These are phyloP conservation scores for Acronicta psi DNA, from an alignment of 2,888 invertebrate genomes.

Conservation along the genomic window DNA sequence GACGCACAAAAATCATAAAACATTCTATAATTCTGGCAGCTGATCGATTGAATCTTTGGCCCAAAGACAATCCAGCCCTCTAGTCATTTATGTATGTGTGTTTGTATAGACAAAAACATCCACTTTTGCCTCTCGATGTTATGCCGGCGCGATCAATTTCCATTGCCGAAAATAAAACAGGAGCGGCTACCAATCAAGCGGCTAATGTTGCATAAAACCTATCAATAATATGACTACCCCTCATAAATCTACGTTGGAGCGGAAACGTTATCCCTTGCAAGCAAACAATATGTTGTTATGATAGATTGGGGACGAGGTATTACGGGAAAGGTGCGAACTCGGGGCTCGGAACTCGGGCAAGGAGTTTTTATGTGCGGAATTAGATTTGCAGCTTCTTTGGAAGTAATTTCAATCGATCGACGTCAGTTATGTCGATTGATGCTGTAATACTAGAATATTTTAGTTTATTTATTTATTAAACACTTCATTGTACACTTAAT, in stretches of 20 bases:
- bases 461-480: no score
- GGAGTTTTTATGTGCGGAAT: slow-evolving; percentile 46
- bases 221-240: slow-evolving; percentile 72
- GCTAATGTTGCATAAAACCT: slow-evolving; percentile 78
- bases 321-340: slow-evolving; percentile 57
- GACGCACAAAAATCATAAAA: no score
- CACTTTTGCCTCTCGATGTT: slow-evolving; percentile 2
- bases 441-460: no score
- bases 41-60: no score
- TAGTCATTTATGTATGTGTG: no score
- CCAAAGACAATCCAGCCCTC: no score
- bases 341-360: slow-evolving; percentile 44
- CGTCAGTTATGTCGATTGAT: background rate
- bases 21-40: no score
- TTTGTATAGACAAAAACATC: background rate
- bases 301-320: slow-evolving; percentile 71
- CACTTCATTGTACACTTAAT: no score
- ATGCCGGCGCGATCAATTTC: slow-evolving; percentile 43
- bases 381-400: slow-evolving; percentile 28
- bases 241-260: slow-evolving; percentile 72
- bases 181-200: slow-evolving; percentile 64
- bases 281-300: slow-evolving; percentile 76
- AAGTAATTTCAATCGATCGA: background rate
- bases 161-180: slow-evolving; percentile 52
- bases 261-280: slow-evolving; percentile 69